Evolutionary conservation across 2,797 vertebrate genomes (phyloP), one percentile per base, ranked within the genome.

Genomic region (Coccyzus lansbergi): DNA sequence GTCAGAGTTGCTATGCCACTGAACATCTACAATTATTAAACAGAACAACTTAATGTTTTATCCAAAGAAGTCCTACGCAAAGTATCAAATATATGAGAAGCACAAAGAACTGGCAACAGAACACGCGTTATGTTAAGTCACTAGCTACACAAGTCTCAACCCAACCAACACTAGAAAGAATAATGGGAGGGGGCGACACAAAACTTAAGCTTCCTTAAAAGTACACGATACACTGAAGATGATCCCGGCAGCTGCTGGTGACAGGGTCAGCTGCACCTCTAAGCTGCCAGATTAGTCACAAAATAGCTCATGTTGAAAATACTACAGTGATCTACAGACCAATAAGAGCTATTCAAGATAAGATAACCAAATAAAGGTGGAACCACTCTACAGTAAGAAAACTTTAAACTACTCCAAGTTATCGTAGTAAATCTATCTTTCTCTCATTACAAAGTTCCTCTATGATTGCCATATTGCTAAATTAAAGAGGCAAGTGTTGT

Each of bases 11-110:
- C 70, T 69, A 40, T 4, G 52, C 33, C 25, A 26, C 48, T 46
- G 33, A 86, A 65, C 16, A 56, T 28, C 29, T 28, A 0, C 49
- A 60, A 12, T 58, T 58, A 52, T 20, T 55, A 34, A 71, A 70
- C 14, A 76, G 42, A 71, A 78, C 31, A 90, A 79, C 36, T 79
- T 53, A 11, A 36, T 15, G 53, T 70, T 88, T 90, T 80, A 72
- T 70, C 67, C 71, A 53, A 62, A 46, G 79, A 93, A 84, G 64
- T 77, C 65, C 62, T 79, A 21, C 63, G 69, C 26, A 74, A 76
- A 88, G 21, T 70, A 80, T 72, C 52, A 95, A 80, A 42, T 29
- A 24, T 13, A 59, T 17, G 55, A 52, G 60, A 84, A 75, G 44
- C 56, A 87, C 34, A 84, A 53, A 44, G 58, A 70, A 83, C 19